Conservation (phyloP, 37 sponge, comb jelly and placozoan species). For the Axinella damicornis region DNA sequence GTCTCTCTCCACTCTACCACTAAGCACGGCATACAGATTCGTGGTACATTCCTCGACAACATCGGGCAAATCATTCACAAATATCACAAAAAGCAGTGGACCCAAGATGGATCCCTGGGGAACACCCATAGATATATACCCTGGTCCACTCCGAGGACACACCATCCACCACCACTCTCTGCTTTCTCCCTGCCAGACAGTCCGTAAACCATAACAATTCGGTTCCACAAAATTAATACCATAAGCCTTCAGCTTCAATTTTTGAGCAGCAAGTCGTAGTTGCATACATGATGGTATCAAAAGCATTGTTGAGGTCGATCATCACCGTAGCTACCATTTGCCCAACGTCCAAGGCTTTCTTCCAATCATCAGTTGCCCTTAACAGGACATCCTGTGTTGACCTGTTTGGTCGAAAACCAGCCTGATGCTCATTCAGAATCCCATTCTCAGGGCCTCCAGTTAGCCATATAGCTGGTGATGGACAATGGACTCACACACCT, state of each 20-base stretch:
- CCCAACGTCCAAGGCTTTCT: neutral
- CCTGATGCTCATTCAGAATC: constrained; percentile 16
- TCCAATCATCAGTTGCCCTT: constrained; percentile 21
- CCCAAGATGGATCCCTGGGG: constrained; percentile 41
- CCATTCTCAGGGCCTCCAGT: neutral
- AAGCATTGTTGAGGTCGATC: constrained; percentile 44
- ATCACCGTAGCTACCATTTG: constrained; percentile 24
- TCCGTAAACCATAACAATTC: constrained; percentile 10
- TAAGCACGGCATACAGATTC: too few relatives aligned
- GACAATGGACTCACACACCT: constrained; percentile 34
- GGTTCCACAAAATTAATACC: constrained; percentile 1
- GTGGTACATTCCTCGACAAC: neutral
- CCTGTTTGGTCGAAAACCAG: constrained; percentile 33
- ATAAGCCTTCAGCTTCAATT: too few relatives aligned
- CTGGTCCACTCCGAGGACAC: constrained; percentile 10
- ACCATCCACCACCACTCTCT: constrained; percentile 21
- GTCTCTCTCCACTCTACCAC: too few relatives aligned
- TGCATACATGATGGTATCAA: constrained; percentile 48
- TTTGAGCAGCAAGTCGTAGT: too few relatives aligned
- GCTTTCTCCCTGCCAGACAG: constrained; percentile 3
- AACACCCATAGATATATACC: constrained; percentile 5
- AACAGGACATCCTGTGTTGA: constrained; percentile 47
- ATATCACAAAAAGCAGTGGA: constrained; percentile 28
- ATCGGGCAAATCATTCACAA: constrained; percentile 31
- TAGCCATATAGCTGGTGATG: constrained; percentile 28